Base-by-base conservation (phyloP, 2,888 invertebrate genomes). In the Pseudoips prasinana region DNA sequence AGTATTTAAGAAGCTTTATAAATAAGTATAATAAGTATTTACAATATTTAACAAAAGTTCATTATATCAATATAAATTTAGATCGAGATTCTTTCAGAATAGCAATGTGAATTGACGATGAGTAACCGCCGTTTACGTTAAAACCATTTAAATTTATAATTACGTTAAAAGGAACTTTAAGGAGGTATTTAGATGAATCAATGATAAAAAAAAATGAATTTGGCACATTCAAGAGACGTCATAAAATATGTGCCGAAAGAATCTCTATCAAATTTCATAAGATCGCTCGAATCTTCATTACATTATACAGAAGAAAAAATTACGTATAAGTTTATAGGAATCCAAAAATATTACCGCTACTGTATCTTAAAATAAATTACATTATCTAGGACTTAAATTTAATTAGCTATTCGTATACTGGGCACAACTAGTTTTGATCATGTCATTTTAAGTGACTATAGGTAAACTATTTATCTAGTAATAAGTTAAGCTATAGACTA, bases 271-370 rank as follows among this genome's bases (percentile, higher is more conserved):
- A 80, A 72, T 66, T 64, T 71, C 65, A 49, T 51, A 49, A 49
- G 50, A 63, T 48, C 50, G 58, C 45, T 40, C 33, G 25, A 29
- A 25, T 37, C 39, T 27, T 47, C 43, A 43, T 55, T 63, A 76
- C 47, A 70, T 74, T 70, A 72, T 73, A 77, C 71, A 74, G 70
- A 68, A 77, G 73, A 66, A 64, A 79, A 73, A 79, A 68, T 85
- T 87, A 88, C 86, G 87, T 87, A 86, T 84, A 87, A 78, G 74
- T 83, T 86, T 88, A 87, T 88, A 88, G 88, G 88, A 88, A 87
- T 88, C 87, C 86, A 87, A 88, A 88, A 88, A 88, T 87, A 88
- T 88, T 88, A 88, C 70, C 58, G 65, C 86, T 86, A 88, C 76
- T 83, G 83, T 85, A 78, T 84, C 88, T 88, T 87, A 88, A 73